phyloP scores from a whole-genome alignment of 35 echinoderm and acorn worm species.

The Ophioderma brevispina region DNA sequence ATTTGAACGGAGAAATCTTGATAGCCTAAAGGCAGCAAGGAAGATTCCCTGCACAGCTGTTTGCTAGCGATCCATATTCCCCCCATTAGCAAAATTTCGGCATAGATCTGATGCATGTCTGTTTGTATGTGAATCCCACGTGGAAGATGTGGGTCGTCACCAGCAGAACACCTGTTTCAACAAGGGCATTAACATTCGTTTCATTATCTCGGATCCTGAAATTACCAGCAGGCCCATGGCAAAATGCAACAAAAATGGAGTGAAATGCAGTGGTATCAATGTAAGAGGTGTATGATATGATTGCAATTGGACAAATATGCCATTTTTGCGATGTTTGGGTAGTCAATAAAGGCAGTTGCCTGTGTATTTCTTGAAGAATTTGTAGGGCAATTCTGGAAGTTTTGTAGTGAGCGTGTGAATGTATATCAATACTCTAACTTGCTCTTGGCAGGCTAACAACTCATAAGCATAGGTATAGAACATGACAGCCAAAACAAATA shows the following conservation, averaged over 20 bases:
- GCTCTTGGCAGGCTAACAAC: constrained; percentile 30
- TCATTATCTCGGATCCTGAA: constrained; percentile 60
- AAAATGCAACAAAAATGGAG: constrained; percentile 54
- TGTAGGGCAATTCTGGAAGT: neutral
- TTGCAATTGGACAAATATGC: constrained; percentile 3
- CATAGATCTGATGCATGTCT: neutral
- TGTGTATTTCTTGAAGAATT: too few species aligned
- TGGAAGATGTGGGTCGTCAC: neutral
- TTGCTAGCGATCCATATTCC: constrained; percentile 20
- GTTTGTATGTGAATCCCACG: neutral
- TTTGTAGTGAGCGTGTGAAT: neutral
- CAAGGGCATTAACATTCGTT: constrained; percentile 20
- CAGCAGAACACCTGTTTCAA: neutral
- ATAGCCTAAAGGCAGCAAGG: constrained; percentile 15
- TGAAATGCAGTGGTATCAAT: constrained; percentile 38
- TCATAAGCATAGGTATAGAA: constrained; percentile 44
- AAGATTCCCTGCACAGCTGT: constrained; percentile 13
- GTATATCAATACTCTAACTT: neutral
- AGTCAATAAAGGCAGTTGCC: too few species aligned
- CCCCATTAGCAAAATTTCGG: constrained; percentile 20
- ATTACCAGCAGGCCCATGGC: constrained; percentile 22
- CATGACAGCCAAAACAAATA: constrained; percentile 22
- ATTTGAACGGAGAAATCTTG: neutral
- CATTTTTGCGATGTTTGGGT: neutral
- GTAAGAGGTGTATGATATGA: constrained; percentile 26